These are phyloP conservation scores for Poecilobothrus nobilitatus DNA, from an alignment of 2,888 invertebrate genomes.

Conservation along the genomic window DNA sequence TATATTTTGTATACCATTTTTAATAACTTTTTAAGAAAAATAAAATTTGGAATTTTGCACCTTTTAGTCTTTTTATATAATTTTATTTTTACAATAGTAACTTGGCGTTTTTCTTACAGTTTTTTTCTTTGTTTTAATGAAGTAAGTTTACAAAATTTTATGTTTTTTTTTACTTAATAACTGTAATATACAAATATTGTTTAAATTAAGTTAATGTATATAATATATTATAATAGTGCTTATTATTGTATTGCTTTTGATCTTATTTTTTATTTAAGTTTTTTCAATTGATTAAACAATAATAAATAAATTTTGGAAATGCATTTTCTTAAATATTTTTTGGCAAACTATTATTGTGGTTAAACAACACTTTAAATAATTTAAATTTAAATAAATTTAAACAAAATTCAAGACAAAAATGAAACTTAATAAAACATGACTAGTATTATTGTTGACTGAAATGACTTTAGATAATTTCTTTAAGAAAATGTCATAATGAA, in stretches of 20 bases:
- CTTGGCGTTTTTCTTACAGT: conserved; percentile 6
- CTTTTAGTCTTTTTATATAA: background rate
- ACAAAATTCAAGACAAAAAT: too few species aligned
- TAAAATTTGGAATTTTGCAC: conserved; percentile 5
- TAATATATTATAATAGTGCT: background rate
- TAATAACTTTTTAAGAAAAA: background rate
- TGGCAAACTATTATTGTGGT: too few species aligned
- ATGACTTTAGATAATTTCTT: too few species aligned
- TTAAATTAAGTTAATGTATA: background rate
- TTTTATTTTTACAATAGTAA: conserved; percentile 4
- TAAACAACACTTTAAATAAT: too few species aligned
- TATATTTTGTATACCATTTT: too few species aligned
- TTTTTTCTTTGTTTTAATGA: background rate
- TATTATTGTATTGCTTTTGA: background rate
- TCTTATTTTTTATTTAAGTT: background rate
- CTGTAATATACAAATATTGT: background rate
- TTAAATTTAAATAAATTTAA: too few species aligned
- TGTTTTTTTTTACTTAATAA: background rate
- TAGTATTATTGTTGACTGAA: too few species aligned
- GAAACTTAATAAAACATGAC: too few species aligned
- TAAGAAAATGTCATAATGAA: too few species aligned
- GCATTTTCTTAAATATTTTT: too few species aligned
- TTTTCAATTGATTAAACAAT: background rate
- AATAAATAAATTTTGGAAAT: too few species aligned
- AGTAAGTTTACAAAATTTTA: background rate